Base-by-base conservation (phyloP, 1,140 invertebrate species). In the Meteorus sp. region DNA sequence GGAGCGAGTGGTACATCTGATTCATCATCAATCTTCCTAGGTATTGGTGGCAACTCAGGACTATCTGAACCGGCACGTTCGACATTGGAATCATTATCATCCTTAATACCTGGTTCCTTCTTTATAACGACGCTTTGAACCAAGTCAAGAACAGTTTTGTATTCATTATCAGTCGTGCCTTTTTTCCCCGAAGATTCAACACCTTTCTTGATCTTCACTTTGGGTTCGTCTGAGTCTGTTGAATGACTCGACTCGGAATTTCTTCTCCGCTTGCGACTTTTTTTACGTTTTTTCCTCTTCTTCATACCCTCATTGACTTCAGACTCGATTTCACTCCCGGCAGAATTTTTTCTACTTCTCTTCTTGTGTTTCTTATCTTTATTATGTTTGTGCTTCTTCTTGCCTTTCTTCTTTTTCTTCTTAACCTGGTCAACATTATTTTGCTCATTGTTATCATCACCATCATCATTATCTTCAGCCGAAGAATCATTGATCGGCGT, bases 251-350 rank as follows among this genome's bases (percentile, higher is more conserved):
- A 74, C 65, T 64, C 62, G 53, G 72, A 78, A 60, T 83, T 79
- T 61, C 76, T 76, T 62, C 83, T 84, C 15, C 79, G 72, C 65
- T 79, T 80, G 2, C 70, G 74, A 47, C 84, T 83, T 59, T 83
- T 84, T 72, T 81, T 84, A 50, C 81, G 83, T 65, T 83, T 86
- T 64, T 84, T 85, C 51, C 79, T 78, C 64, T 82, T 85, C 63
- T 76, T 84, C 31, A 50, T 61, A 69, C 73, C 80, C 19, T 75
- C 69, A 57, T n/a, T n/a, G n/a, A 73, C 71, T n/a, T 75, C 69
- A 2, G 60, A 52, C 22, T 81, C 81, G 37, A 66, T 76, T n/a
- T 83, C 79, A n/a, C 73, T 78, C 4, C 82, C 81, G 0, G 76
- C 76, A 3, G 78, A 80, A 41, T 80, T 74, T 13, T 82, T 80